Base-by-base conservation (phyloP, 2,888 invertebrate species). In the Eurois occulta region DNA sequence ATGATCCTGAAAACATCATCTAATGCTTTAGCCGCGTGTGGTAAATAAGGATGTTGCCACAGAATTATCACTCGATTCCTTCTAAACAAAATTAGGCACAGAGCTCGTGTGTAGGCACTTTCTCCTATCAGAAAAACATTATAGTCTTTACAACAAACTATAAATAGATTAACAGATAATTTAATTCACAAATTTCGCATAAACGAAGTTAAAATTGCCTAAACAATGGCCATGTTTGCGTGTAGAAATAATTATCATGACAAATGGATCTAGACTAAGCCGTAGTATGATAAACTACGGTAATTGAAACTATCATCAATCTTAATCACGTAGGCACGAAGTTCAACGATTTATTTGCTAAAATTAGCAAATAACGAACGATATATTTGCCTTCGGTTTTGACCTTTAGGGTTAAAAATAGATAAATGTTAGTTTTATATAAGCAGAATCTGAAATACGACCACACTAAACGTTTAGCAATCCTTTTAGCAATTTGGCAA, bases 241-340 rank as follows among this genome's bases (percentile, higher is more conserved):
- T 89, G 88, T 81, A 62, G 77, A 82, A 81, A 83, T 82, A 83
- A 86, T 84, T 83, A 80, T 83, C 83, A 76, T 86, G 83, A 84
- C 72, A 84, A 81, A 85, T 80, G 82, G 82, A 86, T 84, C 87
- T 80, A 82, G 73, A 75, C 79, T 67, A 55, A 77, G 38, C 66
- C 41, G 69, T 72, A 68, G 75, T 75, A 72, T 77, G 72, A 76
- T 80, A 85, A 75, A 85, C 81, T 72, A 77, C 67, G 41, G 69
- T 72, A 77, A 78, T 78, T 83, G 77, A 28, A 76, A 77, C 76
- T 78, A 80, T 48, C 84, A 86, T 86, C 67, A 83, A 86, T 86
- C 87, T 67, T 75, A 80, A 80, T 86, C 70, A 78, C 77, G 21
- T 83, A 72, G 43, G 66, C 72, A 58, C 32, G 38, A 70, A 79